Base-by-base conservation (phyloP, 2,888 invertebrate genomes). In the Helobdella robusta region DNA sequence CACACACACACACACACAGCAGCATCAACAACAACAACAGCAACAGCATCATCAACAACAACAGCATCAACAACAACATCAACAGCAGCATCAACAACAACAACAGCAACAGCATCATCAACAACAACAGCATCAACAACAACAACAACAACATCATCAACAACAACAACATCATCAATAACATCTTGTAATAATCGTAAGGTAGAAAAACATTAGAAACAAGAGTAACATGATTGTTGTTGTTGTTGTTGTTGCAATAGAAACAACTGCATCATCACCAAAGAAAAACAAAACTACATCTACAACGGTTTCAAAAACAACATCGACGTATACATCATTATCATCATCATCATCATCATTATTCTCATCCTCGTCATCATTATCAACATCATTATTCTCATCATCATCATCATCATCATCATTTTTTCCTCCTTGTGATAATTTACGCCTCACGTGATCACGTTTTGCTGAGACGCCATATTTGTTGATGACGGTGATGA, bases 341-440 rank as follows among this genome's bases (percentile, higher is more conserved):
- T 59, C 59, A 35, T 59, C 59, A 35, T 59, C 59, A 1, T 59
- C 59, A 35, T 59, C 59, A 35, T 59, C 59, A 4, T 59, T 36
- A 20, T 59, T 36, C 15, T 59, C 59, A 30, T 59, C 59, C 15
- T 59, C 59, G 34, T 59, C 59, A 20, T 59, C 59, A 35, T 59
- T 36, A 35, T 59, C 59, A 35, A 35, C 59, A 35, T 34, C 59
- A 35, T 59, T 36, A 59, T 34, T 23, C 15, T 34, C 59, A 59
- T 2, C 35, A 2, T 34, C 2, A 59, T 59, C 32, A 58, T 32
- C 30, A 58, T 58, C 58, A 32, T 58, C 30, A 58, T 58, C 58
- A 58, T 58, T 20, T 34, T 58, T 8, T 20, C 48, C 2, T 4
- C 8, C 48, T n/a, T n/a, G n/a, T n/a, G n/a, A n/a, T n/a, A n/a